Evolutionary conservation across 2,888 invertebrate species (phyloP), one percentile per base, ranked within the genome.

Genomic region (Clusia tigrina): DNA sequence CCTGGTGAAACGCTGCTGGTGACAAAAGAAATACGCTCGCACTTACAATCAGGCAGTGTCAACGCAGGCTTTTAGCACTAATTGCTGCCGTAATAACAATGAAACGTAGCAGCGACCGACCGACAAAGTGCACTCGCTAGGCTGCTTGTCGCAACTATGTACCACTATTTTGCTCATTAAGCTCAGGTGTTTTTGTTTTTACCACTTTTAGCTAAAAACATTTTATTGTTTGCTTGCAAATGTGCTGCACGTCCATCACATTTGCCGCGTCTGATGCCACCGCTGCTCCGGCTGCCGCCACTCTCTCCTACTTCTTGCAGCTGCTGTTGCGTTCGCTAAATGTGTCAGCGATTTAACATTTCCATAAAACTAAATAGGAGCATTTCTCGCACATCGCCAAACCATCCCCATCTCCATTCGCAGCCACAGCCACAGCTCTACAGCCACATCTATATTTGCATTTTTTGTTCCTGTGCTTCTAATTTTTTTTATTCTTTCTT

Each of bases 61-160:
- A 48, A 48, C 48, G 10, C 10, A 17, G 42, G 42, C 22, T 48
- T 48, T 48, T 48, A 48, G 15, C 22, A 48, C 2, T 48, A 48
- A 48, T 48, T 48, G 42, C 42, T 15, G n/a, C n/a, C n/a, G 42
- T 42, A 12, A 32, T 9, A 42, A 42, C 42, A 42, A 42, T 32
- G 6, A 32, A 32, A 32, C 12, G 32, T 12, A 32, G 12, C 6
- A 9, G 32, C 32, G 32, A 12, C 6, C 32, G 12, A 32, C 6
- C 32, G 32, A 32, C 32, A 12, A 12, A 6, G 12, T 32, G 32
- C 32, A 32, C 32, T 5, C 12, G 12, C 6, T 32, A 32, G 32
- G 12, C 32, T n/a, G n/a, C 32, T 32, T 32, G 6, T 32, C 12
- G 32, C 12, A 32, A 5, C 6, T 32, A 32, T 32, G 12, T 12